A percentile compares a stretch with the other conserved stretches of the same genome.
phyloP scores from a whole-genome alignment of 2,888 invertebrate genomes.

The Sceliomorpha sp. region DNA sequence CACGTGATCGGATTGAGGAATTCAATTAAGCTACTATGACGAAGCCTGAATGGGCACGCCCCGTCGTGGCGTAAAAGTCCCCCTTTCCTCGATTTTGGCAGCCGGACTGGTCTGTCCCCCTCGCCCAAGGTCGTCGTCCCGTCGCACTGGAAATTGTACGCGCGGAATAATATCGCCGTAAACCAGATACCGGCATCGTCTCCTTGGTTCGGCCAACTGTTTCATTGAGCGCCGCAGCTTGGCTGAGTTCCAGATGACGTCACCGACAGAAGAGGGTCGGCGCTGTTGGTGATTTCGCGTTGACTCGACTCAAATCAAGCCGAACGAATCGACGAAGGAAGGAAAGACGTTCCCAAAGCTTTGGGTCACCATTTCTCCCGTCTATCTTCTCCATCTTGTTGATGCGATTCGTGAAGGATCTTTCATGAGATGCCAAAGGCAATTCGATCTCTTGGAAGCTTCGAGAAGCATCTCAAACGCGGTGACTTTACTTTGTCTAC shows the following conservation, averaged over 20 bases:
- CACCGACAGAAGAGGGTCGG: conserved; percentile 60
- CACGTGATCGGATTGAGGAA: conserved; percentile 22
- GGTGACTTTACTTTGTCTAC: too few species aligned
- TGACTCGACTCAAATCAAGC: conserved; percentile 37
- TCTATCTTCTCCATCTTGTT: conserved; percentile 11
- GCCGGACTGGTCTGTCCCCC: conserved; percentile 13
- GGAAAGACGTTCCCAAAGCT: conserved; percentile 15
- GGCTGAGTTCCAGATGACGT: conserved; percentile 72
- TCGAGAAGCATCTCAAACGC: too few species aligned
- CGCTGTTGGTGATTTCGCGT: conserved; percentile 26
- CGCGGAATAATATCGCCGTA: conserved; percentile 58
- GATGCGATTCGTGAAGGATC: conserved; percentile 18
- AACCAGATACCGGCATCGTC: conserved; percentile 43
- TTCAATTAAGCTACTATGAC: conserved; percentile 16
- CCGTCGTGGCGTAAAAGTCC: conserved; percentile 1
- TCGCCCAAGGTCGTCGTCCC: conserved; percentile 31
- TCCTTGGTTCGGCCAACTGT: conserved; percentile 62
- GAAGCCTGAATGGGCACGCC: conserved; percentile 4
- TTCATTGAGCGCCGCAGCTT: conserved; percentile 72
- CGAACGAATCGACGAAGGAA: too few species aligned
- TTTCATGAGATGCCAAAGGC: conserved; percentile 1
- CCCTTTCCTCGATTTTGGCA: too few species aligned
- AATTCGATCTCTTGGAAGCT: conserved; percentile 1
- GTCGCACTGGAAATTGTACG: conserved; percentile 21
- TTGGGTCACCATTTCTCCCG: conserved; percentile 1